Base-by-base conservation (phyloP, 2,113 vertebrate species). In the Hemibates koningsi region DNA sequence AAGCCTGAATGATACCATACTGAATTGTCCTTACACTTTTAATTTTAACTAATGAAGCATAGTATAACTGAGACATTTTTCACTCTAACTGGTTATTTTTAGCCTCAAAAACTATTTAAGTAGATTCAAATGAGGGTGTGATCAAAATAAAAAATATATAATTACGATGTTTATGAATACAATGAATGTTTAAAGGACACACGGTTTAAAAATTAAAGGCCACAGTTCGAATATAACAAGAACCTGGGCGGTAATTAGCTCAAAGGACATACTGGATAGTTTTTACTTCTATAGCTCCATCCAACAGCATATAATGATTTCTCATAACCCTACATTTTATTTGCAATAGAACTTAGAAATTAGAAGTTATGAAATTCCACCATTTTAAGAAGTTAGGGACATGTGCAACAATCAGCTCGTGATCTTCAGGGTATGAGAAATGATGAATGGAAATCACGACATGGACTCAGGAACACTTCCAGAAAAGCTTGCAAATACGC, bases 181-280 rank as follows among this genome's bases (percentile, higher is more conserved):
- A 16, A 16, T 9, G 9, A 43, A 71, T 43, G 4, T 45, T 45
- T 17, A 73, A 73, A 17, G 68, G 68, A 16, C 21, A 73, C 21
- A 27, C 1, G 0, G 0, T 43, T 73, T 27, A 45, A 73, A 73
- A 73, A 38, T 1, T 73, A 24, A 73, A 29, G 21, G 21, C 41
- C 41, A 27, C 21, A 17, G 68, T 73, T 27, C 0, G 2, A 73
- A 73, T 45, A 45, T 45, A 73, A 10, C 6, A 16, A 27, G 24
- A 45, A 21, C 21, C 21, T 45, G 13, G 13, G 68, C 2, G 1
- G 12, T 43, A 68, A 68, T 68, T 68, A 38, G 19, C 61, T 38
- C 34, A 68, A 68, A 38, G 19, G 11, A 38, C 34, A 66, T 13
- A 38, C 34, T 38, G 61, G 19, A 38, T 68, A 38, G 19, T 68